These are phyloP conservation scores for Callocephalon fimbriatum DNA, from an alignment of 2,113 vertebrate genomes.

Conservation along the genomic window DNA sequence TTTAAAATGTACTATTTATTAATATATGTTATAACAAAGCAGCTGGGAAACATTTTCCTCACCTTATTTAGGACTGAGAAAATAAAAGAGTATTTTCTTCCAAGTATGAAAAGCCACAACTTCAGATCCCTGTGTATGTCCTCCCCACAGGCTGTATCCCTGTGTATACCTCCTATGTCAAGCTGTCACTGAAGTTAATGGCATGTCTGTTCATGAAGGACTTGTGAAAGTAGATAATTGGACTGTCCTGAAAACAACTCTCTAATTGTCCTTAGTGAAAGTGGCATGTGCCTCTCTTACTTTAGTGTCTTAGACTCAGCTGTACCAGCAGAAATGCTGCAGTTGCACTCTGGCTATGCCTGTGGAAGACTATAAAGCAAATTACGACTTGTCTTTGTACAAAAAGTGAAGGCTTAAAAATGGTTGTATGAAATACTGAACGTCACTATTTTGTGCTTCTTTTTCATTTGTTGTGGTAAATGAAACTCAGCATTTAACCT, in stretches of 20 bases:
- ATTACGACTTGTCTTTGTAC: not conserved
- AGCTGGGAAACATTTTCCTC: not conserved
- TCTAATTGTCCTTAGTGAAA: not conserved
- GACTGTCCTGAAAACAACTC: not conserved
- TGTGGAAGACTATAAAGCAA: not conserved
- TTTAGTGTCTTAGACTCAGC: not conserved
- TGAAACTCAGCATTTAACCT: not conserved
- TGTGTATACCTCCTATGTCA: not conserved
- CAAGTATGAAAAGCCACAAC: not conserved
- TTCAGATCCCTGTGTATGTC: not conserved
- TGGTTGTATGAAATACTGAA: not conserved
- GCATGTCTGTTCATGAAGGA: not conserved
- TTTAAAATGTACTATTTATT: not conserved
- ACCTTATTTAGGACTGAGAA: not conserved
- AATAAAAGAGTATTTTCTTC: not conserved
- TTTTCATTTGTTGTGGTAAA: not conserved
- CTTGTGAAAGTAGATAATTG: not conserved
- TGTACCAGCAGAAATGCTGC: not conserved
- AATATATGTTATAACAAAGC: not conserved
- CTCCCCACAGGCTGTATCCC: rapidly evolving
- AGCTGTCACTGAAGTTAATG: not conserved
- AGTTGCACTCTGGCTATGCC: not conserved
- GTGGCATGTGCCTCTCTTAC: not conserved
- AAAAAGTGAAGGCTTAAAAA: not conserved
- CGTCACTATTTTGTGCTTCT: not conserved